Evolutionary conservation across 2,113 vertebrate species (phyloP).

Genomic region (Suncus etruscus): DNA sequence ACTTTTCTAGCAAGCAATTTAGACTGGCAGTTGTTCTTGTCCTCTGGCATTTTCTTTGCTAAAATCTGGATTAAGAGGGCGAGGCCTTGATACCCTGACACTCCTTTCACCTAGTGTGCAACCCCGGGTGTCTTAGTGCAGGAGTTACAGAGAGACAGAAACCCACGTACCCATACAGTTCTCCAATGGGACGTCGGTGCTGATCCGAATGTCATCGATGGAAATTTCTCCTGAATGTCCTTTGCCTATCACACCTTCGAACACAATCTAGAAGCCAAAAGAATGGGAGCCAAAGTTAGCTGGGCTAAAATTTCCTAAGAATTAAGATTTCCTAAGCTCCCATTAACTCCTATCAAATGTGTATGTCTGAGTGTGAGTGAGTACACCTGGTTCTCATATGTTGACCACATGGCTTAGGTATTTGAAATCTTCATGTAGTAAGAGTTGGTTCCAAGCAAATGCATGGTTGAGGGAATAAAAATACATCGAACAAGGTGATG

Average conservation of each 20-base stretch:
- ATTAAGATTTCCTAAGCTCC: slow-evolving; percentile 24
- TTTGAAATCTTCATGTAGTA: slow-evolving; percentile 73
- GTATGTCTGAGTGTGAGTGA: neutral
- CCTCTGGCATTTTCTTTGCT: slow-evolving; percentile 81
- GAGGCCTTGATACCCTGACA: slow-evolving; percentile 56
- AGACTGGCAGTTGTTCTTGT: slow-evolving; percentile 83
- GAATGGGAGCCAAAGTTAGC: slow-evolving; percentile 62
- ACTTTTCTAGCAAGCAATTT: slow-evolving; percentile 79
- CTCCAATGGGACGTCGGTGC: slow-evolving; percentile 92
- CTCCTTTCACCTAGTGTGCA: neutral
- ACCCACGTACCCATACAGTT: slow-evolving; percentile 94
- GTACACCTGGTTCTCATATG: slow-evolving; percentile 67
- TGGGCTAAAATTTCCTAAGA: slow-evolving; percentile 8
- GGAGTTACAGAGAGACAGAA: neutral
- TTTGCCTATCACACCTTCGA: slow-evolving; percentile 94
- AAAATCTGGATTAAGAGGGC: slow-evolving; percentile 72
- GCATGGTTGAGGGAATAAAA: slow-evolving; percentile 46
- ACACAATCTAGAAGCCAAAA: slow-evolving; percentile 91
- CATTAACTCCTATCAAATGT: neutral
- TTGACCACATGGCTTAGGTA: slow-evolving; percentile 62
- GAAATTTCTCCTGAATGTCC: slow-evolving; percentile 93
- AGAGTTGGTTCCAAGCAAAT: slow-evolving; percentile 71
- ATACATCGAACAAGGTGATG: slow-evolving; percentile 42
- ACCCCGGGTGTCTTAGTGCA: slow-evolving; percentile 52
- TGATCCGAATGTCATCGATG: slow-evolving; percentile 96